Base-by-base conservation (phyloP, 2,888 invertebrate species). In the Chrysotoxum bicinctum region DNA sequence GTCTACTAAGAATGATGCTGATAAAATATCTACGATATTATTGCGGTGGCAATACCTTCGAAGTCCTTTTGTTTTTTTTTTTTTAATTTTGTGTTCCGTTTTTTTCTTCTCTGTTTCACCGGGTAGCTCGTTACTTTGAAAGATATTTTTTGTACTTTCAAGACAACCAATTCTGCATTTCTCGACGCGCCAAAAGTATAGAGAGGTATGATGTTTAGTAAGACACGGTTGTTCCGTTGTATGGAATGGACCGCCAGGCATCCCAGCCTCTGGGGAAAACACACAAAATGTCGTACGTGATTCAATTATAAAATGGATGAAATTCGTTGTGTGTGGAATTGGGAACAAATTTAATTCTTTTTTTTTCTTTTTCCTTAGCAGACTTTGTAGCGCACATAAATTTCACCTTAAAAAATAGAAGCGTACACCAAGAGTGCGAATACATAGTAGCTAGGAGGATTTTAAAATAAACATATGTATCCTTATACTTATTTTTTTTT, bases 291-390 rank as follows among this genome's bases (percentile, higher is more conserved):
- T 90, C 90, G 90, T 91, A 91, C 91, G 91, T 91, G 91, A 91
- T 91, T 91, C 91, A 91, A 91, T 91, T 91, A 91, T 91, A 91
- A 91, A 91, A 89, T 91, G 83, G 74, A 43, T 64, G 74, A 23
- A 81, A 58, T 69, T 74, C 50, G 50, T 50, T 37, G 83, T 62
- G 74, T 62, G 56, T 37, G 66, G 50, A 68, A 64, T 73, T 72
- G 72, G 10, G 48, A 62, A 83, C 78, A 66, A 84, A 78, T 69
- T 56, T 84, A 75, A 75, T 72, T 66, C 60, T 21, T 45, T 62
- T 72, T 40, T 26, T 45, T 45, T 43, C 16, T 62, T 9, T 30
- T 54, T 32, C 10, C 9, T 35, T 19, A 56, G 32, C 74, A 30
- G 30, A 58, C 74, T 70, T 70, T 70, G 58, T 66, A 75, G 64